phyloP scores from a whole-genome alignment of 2,797 vertebrate species.

The Acipenser oxyrinchus region DNA sequence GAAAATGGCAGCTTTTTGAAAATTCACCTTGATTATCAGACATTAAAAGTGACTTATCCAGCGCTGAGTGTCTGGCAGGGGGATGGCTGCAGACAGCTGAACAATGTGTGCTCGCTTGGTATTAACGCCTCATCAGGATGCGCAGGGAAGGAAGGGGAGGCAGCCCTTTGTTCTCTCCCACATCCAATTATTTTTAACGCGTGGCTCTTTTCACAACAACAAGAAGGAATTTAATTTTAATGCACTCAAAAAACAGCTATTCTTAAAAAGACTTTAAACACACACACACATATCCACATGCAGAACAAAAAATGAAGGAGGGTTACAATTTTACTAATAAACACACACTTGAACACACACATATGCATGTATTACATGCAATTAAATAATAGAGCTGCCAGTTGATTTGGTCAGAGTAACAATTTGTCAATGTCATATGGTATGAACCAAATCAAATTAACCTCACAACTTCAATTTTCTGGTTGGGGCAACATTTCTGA shows the following conservation, averaged over 20 bases:
- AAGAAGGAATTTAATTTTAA: conserved; percentile 77
- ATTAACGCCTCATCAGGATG: conserved; percentile 71
- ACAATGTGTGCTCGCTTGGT: conserved; percentile 72
- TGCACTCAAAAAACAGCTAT: conserved; percentile 60
- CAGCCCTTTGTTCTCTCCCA: conserved; percentile 86
- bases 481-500: no score
- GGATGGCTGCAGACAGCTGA: conserved; percentile 87
- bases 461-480: no score
- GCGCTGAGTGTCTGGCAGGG: conserved; percentile 85
- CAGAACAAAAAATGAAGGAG: not conserved
- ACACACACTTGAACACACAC: no score
- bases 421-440: no score
- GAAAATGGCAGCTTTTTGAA: conserved; percentile 95
- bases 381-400: no score
- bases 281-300: not conserved
- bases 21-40: conserved; percentile 96
- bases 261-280: conserved; percentile 41
- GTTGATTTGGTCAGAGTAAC: no score
- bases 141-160: conserved; percentile 59
- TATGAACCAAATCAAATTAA: no score
- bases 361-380: no score
- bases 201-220: conserved; percentile 77
- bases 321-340: not conserved
- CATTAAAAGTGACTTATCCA: conserved; percentile 85
- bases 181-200: conserved; percentile 81